These are phyloP conservation scores for Leptopilina syphax DNA, from an alignment of 2,888 invertebrate species.

Conservation along the genomic window DNA sequence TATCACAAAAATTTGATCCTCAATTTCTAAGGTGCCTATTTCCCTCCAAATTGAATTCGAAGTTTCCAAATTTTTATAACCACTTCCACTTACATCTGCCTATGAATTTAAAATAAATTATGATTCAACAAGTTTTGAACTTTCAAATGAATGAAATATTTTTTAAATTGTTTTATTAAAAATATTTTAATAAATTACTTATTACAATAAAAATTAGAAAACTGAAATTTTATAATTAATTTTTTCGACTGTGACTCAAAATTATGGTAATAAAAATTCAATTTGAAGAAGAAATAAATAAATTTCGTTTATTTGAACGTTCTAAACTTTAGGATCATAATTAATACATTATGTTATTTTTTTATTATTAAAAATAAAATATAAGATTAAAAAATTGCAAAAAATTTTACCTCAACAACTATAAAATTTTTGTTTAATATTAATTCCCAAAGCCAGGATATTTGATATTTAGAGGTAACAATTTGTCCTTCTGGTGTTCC, in stretches of 20 bases:
- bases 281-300: too few species aligned
- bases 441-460: conserved; percentile 44
- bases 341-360: not conserved
- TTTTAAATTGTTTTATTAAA: not conserved
- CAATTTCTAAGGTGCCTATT: conserved; percentile 35
- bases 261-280: too few species aligned
- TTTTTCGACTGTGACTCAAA: too few species aligned
- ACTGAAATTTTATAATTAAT: too few species aligned
- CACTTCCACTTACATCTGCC: conserved; percentile 38
- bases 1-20: conserved; percentile 37
- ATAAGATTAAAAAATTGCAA: not conserved
- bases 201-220: too few species aligned
- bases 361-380: not conserved
- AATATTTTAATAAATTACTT: too few species aligned
- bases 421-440: conserved; percentile 30
- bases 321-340: too few species aligned
- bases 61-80: conserved; percentile 37
- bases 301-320: too few species aligned
- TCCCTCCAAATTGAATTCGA: conserved; percentile 1
- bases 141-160: too few species aligned
- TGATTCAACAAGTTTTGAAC: not conserved
- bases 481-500: conserved; percentile 37
- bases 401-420: conserved; percentile 44
- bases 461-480: conserved; percentile 42
- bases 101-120: not conserved